Evolutionary conservation across 2,888 invertebrate species (phyloP), one percentile per base, ranked within the genome.

Genomic region (Spodoptera picta): DNA sequence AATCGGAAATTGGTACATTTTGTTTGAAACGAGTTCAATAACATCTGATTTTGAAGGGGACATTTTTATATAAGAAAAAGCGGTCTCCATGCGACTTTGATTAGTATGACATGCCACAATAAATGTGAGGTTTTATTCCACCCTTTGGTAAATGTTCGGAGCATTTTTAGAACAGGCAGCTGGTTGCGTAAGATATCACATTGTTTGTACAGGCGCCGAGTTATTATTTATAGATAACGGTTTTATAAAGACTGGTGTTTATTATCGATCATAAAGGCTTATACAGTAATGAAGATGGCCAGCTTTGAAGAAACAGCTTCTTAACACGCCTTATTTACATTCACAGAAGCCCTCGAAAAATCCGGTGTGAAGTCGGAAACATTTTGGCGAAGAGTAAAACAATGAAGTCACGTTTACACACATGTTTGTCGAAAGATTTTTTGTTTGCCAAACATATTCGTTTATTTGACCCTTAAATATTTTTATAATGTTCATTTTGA

Each of bases 321-420:
- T 36, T 36, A 36, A 36, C 6, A 36, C 36, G 9, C 6, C 36
- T 36, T 36, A 36, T 27, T 27, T 27, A 36, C 36, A 36, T 36
- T 36, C 36, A 36, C 36, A 36, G 36, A 36, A 36, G 36, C 36
- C 7, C 36, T 36, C 36, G 3, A 36, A 36, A 36, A 36, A 36
- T 36, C 36, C 36, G 19, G 68, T 11, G 43, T 46, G 7, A 50
- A 36, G 7, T 11, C 10, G 1, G 43, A 50, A 53, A 53, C 54
- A 52, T 54, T 70, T 64, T 41, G 0, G 19, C 11, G 36, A 46
- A 54, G 54, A 54, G 31, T 48, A 41, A 24, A 54, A 65, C 60
- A 65, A 51, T 51, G 42, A 47, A 62, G 62, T 65, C 69, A 65
- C 65, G 69, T 65, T 65, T 43, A 19, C 36, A 46, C 47, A 61